Percentiles rank a stretch among this genome's conserved stretches.
phyloP scores from a whole-genome alignment of 2,888 invertebrate species.

The Cantharis rufa region DNA sequence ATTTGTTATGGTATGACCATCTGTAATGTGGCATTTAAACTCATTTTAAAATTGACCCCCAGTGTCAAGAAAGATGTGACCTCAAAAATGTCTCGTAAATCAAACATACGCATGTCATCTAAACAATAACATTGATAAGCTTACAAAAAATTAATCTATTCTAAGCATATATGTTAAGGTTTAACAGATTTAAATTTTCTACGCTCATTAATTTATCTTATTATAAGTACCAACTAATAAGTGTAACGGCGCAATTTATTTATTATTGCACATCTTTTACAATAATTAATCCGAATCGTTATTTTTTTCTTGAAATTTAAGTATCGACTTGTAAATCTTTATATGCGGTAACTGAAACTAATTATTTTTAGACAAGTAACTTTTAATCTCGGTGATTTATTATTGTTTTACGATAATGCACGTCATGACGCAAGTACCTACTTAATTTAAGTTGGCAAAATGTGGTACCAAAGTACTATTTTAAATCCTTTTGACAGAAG shows the following conservation, averaged over 20 bases:
- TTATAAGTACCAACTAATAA: neutral
- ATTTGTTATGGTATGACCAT: slow-evolving; percentile 1
- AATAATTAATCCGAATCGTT: neutral
- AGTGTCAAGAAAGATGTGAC: slow-evolving; percentile 8
- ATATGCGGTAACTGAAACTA: neutral
- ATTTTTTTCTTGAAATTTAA: neutral
- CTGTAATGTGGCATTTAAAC: slow-evolving; percentile 13
- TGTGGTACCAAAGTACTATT: neutral
- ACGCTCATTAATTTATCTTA: neutral
- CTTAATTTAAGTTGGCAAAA: neutral
- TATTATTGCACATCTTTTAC: neutral
- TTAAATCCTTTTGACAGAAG: neutral
- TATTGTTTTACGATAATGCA: neutral
- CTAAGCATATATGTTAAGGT: slow-evolving; percentile 5
- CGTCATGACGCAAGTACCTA: neutral
- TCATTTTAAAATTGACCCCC: slow-evolving; percentile 19
- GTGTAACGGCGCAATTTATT: neutral
- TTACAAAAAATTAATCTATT: neutral
- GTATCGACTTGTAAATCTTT: neutral
- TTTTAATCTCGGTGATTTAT: neutral
- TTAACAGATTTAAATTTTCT: neutral
- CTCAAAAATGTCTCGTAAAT: slow-evolving; percentile 11
- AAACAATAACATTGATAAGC: slow-evolving; percentile 19
- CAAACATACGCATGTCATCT: slow-evolving; percentile 11
- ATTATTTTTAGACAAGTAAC: neutral